Percentiles rank a stretch among this genome's conserved stretches.
These are phyloP conservation scores for Mellivora capensis DNA, from an alignment of 2,113 vertebrate genomes.

Conservation along the genomic window DNA sequence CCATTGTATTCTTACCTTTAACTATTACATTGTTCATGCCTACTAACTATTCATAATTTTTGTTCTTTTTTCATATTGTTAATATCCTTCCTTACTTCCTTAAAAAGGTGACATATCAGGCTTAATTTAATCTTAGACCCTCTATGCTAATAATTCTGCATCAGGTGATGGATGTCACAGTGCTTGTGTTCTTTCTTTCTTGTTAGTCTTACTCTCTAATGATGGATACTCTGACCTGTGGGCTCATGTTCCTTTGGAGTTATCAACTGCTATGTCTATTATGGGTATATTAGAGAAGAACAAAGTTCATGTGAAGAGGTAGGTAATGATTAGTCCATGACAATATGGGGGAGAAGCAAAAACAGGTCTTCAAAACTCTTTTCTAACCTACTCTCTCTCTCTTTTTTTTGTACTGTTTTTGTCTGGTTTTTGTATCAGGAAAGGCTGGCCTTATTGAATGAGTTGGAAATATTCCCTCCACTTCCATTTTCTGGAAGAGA, in stretches of 20 bases:
- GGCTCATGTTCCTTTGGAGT: neutral
- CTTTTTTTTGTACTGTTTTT: neutral
- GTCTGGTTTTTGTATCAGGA: neutral
- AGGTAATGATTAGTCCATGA: neutral
- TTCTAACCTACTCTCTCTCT: neutral
- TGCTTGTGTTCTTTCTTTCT: neutral
- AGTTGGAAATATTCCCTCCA: neutral
- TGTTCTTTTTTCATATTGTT: neutral
- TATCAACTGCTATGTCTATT: neutral
- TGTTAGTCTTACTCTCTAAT: neutral
- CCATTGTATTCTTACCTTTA: neutral
- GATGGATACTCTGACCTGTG: neutral
- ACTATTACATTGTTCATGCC: neutral
- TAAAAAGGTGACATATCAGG: neutral
- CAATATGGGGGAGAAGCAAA: neutral
- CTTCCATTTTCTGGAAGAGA: neutral
- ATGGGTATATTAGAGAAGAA: neutral
- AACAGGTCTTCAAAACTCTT: neutral
- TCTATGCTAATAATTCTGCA: neutral
- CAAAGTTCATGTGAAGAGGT: neutral
- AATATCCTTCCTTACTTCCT: neutral
- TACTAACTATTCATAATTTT: neutral
- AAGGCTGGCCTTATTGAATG: neutral
- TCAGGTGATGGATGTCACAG: neutral
- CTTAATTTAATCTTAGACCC: neutral